Percentiles rank a stretch among this genome's conserved stretches.
Evolutionary conservation across 1,140 invertebrate genomes (phyloP).

Genomic region (Pogonomyrmex barbatus): DNA sequence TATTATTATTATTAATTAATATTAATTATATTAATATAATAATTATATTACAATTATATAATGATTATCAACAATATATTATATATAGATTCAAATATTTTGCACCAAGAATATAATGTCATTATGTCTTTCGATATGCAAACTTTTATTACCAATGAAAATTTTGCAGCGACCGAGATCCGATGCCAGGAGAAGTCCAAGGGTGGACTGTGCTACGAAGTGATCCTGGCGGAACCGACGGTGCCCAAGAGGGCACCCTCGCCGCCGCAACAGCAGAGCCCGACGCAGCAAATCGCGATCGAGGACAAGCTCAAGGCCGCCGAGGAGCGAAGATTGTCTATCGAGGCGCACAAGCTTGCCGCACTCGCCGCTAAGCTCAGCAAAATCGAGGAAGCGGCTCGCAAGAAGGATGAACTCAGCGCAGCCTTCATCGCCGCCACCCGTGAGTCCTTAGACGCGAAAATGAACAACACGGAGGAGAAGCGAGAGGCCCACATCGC

Average conservation of each 20-base stretch:
- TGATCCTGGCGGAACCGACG: constrained; percentile 95
- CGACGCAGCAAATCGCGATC: constrained; percentile 90
- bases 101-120: not conserved
- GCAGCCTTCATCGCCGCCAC: constrained; percentile 93
- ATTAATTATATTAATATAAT: not conserved
- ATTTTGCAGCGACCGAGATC: constrained; percentile 92
- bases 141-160: not conserved
- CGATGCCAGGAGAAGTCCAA: constrained; percentile 95
- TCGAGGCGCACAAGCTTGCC: constrained; percentile 94
- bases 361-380: constrained; percentile 92
- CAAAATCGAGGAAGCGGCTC: constrained; percentile 95
- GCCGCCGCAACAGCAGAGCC: constrained; percentile 83
- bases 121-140: not conserved
- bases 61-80: not conserved
- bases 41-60: not conserved
- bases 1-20: not conserved
- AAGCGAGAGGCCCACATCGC: constrained; percentile 96
- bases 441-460: constrained; percentile 94
- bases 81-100: not conserved
- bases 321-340: constrained; percentile 94
- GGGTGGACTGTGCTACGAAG: constrained; percentile 96
- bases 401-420: constrained; percentile 95
- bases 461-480: constrained; percentile 95
- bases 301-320: constrained; percentile 96
- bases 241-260: constrained; percentile 89